Evolutionary conservation across 2,888 invertebrate species (phyloP).

Genomic region (Microplitis deprimator): DNA sequence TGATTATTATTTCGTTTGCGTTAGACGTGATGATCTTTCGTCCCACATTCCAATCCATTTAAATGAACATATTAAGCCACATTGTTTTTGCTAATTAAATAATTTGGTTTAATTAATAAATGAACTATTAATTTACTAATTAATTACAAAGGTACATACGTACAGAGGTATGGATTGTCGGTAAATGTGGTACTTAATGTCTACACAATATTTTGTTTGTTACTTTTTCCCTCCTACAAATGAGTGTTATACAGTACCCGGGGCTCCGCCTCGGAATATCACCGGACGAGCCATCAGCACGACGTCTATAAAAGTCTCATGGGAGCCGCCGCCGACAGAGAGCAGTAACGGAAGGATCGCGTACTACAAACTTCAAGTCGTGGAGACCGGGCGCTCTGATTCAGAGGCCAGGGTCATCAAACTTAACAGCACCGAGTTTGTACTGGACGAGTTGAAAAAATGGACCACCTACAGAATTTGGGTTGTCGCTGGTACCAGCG

Average conservation of each 20-base stretch:
- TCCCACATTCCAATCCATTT: not conserved
- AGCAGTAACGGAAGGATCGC: conserved; percentile 93
- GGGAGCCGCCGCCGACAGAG: conserved; percentile 94
- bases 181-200: conserved; percentile 59
- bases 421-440: conserved; percentile 84
- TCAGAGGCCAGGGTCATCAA: conserved; percentile 87
- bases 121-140: not conserved
- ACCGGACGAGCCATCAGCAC: conserved; percentile 90
- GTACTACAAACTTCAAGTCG: conserved; percentile 94
- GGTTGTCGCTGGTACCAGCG: conserved; percentile 95
- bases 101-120: not conserved
- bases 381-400: conserved; percentile 88
- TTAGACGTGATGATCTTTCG: conserved; percentile 20
- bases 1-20: not conserved
- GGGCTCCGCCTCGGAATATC: conserved; percentile 96
- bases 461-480: conserved; percentile 98
- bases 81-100: not conserved
- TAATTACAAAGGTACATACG: not conserved
- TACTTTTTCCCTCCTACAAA: conserved; percentile 72
- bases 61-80: not conserved
- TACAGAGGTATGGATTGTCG: conserved; percentile 44
- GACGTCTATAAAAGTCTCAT: conserved; percentile 89
- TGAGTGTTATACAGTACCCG: conserved; percentile 85
- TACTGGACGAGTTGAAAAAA: conserved; percentile 90
- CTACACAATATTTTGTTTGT: conserved; percentile 46